Evolutionary conservation across 1,140 invertebrate species (phyloP).

Genomic region (Halyomorpha halys): DNA sequence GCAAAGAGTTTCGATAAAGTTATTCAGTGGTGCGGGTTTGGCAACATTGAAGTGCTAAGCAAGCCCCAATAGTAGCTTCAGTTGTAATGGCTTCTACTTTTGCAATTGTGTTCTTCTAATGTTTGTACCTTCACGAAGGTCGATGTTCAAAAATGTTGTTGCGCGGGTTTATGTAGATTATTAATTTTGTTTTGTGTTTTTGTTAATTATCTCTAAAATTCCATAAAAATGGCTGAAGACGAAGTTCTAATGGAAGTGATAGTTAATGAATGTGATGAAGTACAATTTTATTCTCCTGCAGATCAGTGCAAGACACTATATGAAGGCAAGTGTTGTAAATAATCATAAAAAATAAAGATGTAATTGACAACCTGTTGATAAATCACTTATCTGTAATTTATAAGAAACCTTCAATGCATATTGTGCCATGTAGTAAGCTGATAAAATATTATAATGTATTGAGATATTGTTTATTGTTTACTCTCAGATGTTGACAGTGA

Average conservation of each 20-base stretch:
- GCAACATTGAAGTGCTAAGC: no score
- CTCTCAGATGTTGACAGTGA: neutral
- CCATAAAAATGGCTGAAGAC: neutral
- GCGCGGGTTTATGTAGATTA: neutral
- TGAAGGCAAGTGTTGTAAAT: neutral
- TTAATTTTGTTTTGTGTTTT: neutral
- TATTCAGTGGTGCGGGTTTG: no score
- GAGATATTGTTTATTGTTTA: neutral
- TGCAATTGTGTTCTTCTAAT: neutral
- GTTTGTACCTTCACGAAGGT: conserved; percentile 4
- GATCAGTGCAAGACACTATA: conserved; percentile 6
- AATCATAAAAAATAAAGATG: neutral
- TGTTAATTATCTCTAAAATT: neutral
- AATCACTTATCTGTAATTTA: neutral
- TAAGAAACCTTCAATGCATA: neutral
- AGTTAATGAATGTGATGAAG: neutral
- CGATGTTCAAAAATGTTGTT: conserved; percentile 3
- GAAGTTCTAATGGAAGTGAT: conserved; percentile 8
- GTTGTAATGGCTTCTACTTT: neutral
- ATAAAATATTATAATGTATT: neutral
- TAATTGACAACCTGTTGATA: neutral
- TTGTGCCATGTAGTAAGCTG: neutral
- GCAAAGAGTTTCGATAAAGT: no score
- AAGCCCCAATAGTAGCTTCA: no score
- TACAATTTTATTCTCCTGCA: conserved; percentile 8